These are phyloP conservation scores for Synergus gifuensis DNA, from an alignment of 2,888 invertebrate species.

Conservation along the genomic window DNA sequence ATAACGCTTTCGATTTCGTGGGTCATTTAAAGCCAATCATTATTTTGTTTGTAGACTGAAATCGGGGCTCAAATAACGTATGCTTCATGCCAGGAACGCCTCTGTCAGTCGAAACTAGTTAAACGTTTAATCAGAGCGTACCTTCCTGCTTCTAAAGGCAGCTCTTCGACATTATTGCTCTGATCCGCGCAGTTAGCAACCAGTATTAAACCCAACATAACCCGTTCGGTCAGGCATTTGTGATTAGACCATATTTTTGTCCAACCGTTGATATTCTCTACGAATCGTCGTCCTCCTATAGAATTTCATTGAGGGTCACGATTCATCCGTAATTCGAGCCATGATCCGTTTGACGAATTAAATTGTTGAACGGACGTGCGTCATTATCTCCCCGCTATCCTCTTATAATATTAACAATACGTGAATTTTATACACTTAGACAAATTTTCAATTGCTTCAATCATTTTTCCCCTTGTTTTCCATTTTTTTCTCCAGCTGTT, in stretches of 20 bases:
- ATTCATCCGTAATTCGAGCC: constrained; percentile 63
- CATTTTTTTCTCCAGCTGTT: too few relatives aligned
- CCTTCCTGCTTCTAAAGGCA: constrained; percentile 51
- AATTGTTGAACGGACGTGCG: constrained; percentile 50
- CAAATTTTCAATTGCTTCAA: too few relatives aligned
- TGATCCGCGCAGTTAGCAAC: constrained; percentile 39
- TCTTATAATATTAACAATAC: too few relatives aligned
- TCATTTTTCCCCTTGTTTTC: too few relatives aligned
- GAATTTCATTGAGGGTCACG: constrained; percentile 61
- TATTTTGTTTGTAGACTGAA: background rate
- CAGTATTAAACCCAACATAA: constrained; percentile 11
- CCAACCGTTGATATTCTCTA: constrained; percentile 53
- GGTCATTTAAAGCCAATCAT: constrained; percentile 2
- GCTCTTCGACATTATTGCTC: constrained; percentile 39
- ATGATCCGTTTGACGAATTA: constrained; percentile 64
- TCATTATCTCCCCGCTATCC: too few relatives aligned
- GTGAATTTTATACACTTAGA: too few relatives aligned
- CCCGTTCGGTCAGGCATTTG: constrained; percentile 13
- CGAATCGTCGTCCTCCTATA: constrained; percentile 47
- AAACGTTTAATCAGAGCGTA: constrained; percentile 60
- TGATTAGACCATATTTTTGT: constrained; percentile 48
- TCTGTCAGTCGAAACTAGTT: constrained; percentile 61
- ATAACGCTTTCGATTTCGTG: constrained; percentile 4
- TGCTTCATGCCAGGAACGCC: constrained; percentile 10
- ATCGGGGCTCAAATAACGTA: constrained; percentile 9